Conservation (phyloP, 2,797 vertebrate species). For the Fratercula arctica region DNA sequence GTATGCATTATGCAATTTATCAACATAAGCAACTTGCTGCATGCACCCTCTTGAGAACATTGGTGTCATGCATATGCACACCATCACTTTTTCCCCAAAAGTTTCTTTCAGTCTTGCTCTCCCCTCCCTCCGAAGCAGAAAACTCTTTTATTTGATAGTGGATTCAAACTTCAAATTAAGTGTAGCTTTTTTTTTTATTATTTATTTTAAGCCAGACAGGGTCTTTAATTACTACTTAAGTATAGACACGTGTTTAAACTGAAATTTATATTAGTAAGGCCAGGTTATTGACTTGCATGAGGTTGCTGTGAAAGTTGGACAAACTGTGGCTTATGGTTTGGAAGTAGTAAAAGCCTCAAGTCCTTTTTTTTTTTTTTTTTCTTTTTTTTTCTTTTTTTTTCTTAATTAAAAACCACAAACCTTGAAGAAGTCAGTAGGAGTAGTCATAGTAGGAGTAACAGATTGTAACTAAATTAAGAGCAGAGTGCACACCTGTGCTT, state of each 20-base stretch:
- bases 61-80: neutral
- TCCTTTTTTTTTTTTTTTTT: neutral
- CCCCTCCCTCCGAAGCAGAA: neutral
- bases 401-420: neutral
- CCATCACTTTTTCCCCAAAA: neutral
- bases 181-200: too few species aligned
- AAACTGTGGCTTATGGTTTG: neutral
- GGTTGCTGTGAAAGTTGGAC: neutral
- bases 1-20: neutral
- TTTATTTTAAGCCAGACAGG: neutral
- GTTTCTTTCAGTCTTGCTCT: neutral
- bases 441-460: neutral
- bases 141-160: neutral
- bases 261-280: neutral
- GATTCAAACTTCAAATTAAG: neutral
- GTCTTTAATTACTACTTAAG: neutral
- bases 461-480: neutral
- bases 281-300: neutral
- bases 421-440: neutral
- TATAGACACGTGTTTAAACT: neutral
- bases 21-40: neutral
- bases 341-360: neutral
- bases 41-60: neutral
- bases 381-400: neutral
- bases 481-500: neutral